Base-by-base conservation (phyloP, 2,113 vertebrate species). In the Gymnorhina tibicen region DNA sequence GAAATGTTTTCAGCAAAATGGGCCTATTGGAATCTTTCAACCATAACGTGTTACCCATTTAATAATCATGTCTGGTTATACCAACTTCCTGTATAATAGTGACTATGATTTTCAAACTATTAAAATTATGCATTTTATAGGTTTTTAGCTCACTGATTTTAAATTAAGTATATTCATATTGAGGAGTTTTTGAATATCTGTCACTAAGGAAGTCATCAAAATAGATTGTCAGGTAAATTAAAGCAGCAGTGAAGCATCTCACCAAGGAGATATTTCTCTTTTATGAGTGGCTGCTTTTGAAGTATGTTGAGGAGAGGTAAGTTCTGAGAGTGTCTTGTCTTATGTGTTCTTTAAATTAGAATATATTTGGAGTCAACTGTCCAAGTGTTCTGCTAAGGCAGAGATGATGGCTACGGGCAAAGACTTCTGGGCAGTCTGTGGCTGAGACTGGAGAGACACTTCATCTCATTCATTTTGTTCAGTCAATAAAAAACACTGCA, bases 121-220 rank as follows among this genome's bases (percentile, higher is more conserved):
- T 96, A 84, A 90, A 93, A 90, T 83, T 63, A 90, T 88, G 52
- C 42, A 91, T 85, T 93, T 91, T 80, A 94, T 70, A 77, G 74
- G 46, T 74, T 93, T 96, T 85, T 93, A 87, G 82, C 44, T 93
- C 88, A 82, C 75, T 94, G 82, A 67, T 84, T 96, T 93, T 94
- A 90, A 94, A 87, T 63, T 46, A 91, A 83, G 30, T 80, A 72
- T 62, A 90, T 87, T 91, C 50, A 20, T 52, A 32, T 56, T 70
- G 86, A 93, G 47, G 58, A 77, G 35, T 47, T 95, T 80, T 96
- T 96, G 14, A 90, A 52, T 92, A 81, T 78, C 73, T 78, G 52
- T 94, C 82, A 90, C 62, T 80, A 80, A 70, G 46, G 55, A 91
- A 85, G 23, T 86, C 62, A 93, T 92, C 69, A 73, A 85, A 95